Percentiles rank a stretch among this genome's conserved stretches.
Evolutionary conservation across 64 coral and sea anemone species (phyloP).

Genomic region (Acropora yongei): DNA sequence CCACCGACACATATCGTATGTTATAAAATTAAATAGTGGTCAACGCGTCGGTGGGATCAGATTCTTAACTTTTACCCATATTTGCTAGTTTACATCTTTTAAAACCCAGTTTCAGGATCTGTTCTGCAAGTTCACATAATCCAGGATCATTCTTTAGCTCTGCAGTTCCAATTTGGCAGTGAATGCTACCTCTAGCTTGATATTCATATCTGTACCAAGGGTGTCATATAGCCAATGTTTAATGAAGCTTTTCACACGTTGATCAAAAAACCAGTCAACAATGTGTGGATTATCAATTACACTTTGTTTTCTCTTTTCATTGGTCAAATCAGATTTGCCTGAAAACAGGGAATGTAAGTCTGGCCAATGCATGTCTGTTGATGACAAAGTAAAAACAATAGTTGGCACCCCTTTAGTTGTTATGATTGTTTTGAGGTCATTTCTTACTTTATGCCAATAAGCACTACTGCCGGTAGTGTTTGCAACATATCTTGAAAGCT

Average conservation of each 20-base stretch:
- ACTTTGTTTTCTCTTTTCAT: not conserved
- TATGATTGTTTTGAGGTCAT: not conserved
- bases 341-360: not conserved
- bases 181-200: not conserved
- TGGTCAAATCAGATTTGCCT: not conserved
- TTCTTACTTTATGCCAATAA: not conserved
- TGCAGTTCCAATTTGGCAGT: constrained; percentile 19
- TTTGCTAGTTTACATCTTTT: constrained; percentile 1
- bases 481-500: not conserved
- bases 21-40: too few relatives aligned
- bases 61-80: too few relatives aligned
- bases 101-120: not conserved
- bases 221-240: not conserved
- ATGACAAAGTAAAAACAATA: not conserved
- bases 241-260: not conserved
- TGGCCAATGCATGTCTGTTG: not conserved
- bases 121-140: constrained; percentile 48
- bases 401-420: not conserved
- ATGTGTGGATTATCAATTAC: not conserved
- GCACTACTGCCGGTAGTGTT: not conserved
- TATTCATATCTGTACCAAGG: not conserved
- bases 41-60: too few relatives aligned
- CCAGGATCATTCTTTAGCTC: constrained; percentile 66
- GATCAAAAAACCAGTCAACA: not conserved
- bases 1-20: too few relatives aligned